Conservation (phyloP, 2,797 vertebrate species). For the Cyprinodon diabolis region DNA sequence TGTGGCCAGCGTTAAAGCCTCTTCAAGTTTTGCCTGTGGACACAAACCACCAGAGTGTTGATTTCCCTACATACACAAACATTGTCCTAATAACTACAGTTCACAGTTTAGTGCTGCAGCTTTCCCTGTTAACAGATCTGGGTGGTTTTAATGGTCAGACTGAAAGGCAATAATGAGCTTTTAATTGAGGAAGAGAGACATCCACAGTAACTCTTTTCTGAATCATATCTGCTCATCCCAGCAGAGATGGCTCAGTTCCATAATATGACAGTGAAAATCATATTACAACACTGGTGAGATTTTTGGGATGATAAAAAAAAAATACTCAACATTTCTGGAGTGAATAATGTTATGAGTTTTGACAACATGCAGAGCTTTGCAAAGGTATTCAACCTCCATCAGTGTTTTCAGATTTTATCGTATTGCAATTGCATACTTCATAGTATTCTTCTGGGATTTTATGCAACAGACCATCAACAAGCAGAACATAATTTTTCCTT, state of each 20-base stretch:
- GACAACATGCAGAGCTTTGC: neutral
- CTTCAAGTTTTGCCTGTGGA: constrained; percentile 92
- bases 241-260: constrained; percentile 29
- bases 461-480: neutral
- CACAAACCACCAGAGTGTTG: constrained; percentile 9
- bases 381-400: neutral
- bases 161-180: constrained; percentile 62
- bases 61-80: neutral
- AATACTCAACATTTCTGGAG: constrained; percentile 50
- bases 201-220: constrained; percentile 36
- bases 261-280: neutral
- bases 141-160: constrained; percentile 44
- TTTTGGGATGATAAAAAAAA: constrained; percentile 28
- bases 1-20: constrained; percentile 90
- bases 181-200: constrained; percentile 67
- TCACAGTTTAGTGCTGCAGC: constrained; percentile 12
- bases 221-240: constrained; percentile 46
- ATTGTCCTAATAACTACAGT: neutral
- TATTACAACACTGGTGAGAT: constrained; percentile 16
- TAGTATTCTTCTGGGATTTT: neutral
- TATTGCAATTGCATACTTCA: neutral
- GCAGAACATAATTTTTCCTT: neutral
- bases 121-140: constrained; percentile 43
- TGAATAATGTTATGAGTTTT: constrained; percentile 11
- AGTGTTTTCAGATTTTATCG: neutral